Evolutionary conservation across 2,888 invertebrate species (phyloP).

Genomic region (Dryococelus australis): DNA sequence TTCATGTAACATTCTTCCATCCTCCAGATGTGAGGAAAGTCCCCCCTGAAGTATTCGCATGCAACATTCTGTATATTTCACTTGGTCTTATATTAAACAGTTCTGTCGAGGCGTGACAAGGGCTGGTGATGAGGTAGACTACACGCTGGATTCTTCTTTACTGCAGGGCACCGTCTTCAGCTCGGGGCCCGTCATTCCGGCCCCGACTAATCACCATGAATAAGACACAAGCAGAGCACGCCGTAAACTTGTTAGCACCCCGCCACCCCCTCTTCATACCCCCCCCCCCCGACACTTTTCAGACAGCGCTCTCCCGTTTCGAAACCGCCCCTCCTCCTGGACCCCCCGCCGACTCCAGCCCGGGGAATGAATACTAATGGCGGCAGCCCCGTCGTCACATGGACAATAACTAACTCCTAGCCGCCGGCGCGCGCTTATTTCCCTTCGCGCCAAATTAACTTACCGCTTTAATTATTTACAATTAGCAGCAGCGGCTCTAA

Average conservation of each 20-base stretch:
- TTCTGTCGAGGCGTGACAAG: too few relatives aligned
- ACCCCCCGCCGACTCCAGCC: neutral
- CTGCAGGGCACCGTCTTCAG: too few relatives aligned
- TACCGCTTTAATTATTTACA: slow-evolving; percentile 29
- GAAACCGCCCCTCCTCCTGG: neutral
- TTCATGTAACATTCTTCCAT: too few relatives aligned
- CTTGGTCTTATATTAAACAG: too few relatives aligned
- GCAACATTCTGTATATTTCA: too few relatives aligned
- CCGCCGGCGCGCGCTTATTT: slow-evolving; percentile 5
- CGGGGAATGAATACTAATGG: neutral
- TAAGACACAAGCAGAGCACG: neutral
- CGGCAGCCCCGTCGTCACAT: neutral
- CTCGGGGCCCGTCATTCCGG: neutral
- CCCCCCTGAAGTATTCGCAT: too few relatives aligned
- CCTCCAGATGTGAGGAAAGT: too few relatives aligned
- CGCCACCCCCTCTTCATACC: neutral
- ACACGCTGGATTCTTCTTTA: too few relatives aligned
- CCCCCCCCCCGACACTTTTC: slow-evolving; percentile 13
- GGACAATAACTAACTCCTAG: neutral
- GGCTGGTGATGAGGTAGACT: too few relatives aligned
- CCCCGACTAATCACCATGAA: neutral
- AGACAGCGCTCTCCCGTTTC: neutral
- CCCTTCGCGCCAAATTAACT: slow-evolving; percentile 26
- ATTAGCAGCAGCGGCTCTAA: neutral
- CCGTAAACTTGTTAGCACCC: neutral